Base-by-base conservation (phyloP, 2,888 invertebrate genomes). In the Melieria crassipennis region DNA sequence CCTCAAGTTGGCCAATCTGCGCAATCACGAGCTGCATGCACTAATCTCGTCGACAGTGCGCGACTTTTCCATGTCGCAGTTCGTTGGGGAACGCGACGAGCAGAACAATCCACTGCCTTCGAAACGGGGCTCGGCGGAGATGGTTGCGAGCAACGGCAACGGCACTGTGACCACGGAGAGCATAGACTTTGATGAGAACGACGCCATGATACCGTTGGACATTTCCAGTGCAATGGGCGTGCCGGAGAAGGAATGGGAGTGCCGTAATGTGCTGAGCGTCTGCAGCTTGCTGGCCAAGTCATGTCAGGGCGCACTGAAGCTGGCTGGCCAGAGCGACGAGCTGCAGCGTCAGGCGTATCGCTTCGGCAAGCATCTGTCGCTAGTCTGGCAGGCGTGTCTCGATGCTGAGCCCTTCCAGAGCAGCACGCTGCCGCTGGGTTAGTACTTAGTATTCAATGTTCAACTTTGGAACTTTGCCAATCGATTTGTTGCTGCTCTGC, bases 21-120 rank as follows among this genome's bases (percentile, higher is more conserved):
- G 91, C 79, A 92, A 92, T 81, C 92, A 92, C 86, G 92, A 97
- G 89, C 89, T 97, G 62, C 94, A 96, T 9, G 95, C 95, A 86
- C 87, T 96, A 75, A 95, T 98, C 88, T 95, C 96, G 9, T 93
- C 93, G 65, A 95, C 96, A 0, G 92, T 97, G 46, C 90, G 94
- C 46, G 96, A 98, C 84, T 89, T 97, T 79, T 93, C 95, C 13
- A 95, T 96, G 84, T 94, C 96, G 0, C 97, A 97, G 88, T 98
- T 96, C 81, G 89, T 95, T 16, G 94, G 94, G 0, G 92, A 94
- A 61, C 89, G 94, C 57, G 96, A 97, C 81, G 91, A 91, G 75
- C 94, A 95, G 86, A 96, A 96, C 82, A 93, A 93, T 84, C 93
- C 95, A 0, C 84, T 94, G 65, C 95, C 96, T 0, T 91, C 92